These are phyloP conservation scores for Xyrichtys novacula DNA, from an alignment of 2,797 vertebrate species.

Conservation along the genomic window DNA sequence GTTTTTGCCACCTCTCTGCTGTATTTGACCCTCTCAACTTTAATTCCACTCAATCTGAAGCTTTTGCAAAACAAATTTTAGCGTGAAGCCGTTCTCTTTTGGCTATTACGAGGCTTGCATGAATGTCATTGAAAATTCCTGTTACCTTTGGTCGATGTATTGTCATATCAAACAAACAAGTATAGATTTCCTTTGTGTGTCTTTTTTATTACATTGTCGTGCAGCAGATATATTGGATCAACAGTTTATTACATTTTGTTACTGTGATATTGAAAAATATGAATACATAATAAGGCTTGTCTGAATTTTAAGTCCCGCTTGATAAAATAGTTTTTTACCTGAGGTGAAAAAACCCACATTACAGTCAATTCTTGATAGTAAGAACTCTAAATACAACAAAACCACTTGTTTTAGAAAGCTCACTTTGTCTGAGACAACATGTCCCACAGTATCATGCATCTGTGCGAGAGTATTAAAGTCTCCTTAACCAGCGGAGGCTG, in stretches of 20 bases:
- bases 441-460: background rate
- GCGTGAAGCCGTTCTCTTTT: background rate
- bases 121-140: background rate
- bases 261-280: slow-evolving; percentile 12
- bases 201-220: slow-evolving; percentile 11
- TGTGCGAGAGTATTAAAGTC: background rate
- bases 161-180: slow-evolving; percentile 14
- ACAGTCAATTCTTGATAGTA: background rate
- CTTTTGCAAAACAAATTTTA: background rate
- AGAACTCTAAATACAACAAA: background rate
- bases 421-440: background rate
- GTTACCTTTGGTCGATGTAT: background rate
- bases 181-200: slow-evolving; percentile 12
- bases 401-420: background rate
- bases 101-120: background rate
- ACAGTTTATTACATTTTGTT: slow-evolving; percentile 20
- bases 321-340: slow-evolving; percentile 1
- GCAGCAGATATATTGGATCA: slow-evolving; percentile 6
- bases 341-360: slow-evolving; percentile 2
- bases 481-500: slow-evolving; percentile 19
- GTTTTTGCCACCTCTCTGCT: background rate
- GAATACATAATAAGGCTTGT: slow-evolving; percentile 2
- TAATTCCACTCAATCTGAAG: background rate
- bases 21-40: background rate
- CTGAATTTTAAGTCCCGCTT: slow-evolving; percentile 2